Evolutionary conservation across 2,797 vertebrate species (phyloP), one percentile per base, ranked within the genome.

Genomic region (Paguma larvata): DNA sequence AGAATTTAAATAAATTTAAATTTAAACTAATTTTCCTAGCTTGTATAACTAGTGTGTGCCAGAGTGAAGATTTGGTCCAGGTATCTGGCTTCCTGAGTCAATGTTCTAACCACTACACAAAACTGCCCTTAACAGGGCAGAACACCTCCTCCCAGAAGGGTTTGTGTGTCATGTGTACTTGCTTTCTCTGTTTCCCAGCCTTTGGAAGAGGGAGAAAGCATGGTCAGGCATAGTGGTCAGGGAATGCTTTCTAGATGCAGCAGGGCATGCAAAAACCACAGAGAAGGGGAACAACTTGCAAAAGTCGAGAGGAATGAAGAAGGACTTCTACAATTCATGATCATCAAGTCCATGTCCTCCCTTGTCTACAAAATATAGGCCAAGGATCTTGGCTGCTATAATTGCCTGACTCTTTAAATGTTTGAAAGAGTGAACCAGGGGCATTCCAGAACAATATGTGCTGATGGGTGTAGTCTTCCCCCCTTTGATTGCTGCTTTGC

Each of bases 361-460:
- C 16, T 77, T 72, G 70, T 80, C 70, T 87, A 32, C 51, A 56
- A 87, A 93, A 84, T 44, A 38, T 38, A 38, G 2, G 38, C 38
- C 38, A 38, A 73, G 19, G 53, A 72, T 75, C 27, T 53, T 65
- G 48, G 44, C 77, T 72, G 11, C 44, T 41, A 2, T 92, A 82
- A 94, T 94, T 95, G 56, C 62, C 80, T 59, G 44, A 18, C 80
- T 95, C 48, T 95, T 92, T 80, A 72, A 53, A 91, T 89, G 77
- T 75, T 93, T 85, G 92, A 90, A 88, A 93, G 34, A 72, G 5
- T 41, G 48, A 93, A 59, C 59, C 44, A 18, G 46, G 27, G 14
- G 48, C 84, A 91, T 53, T 59, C 62, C 6, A 2, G 84, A 94
- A 97, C 91, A 96, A 75, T 97, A 19, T 4, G 85, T 70, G 67